These are phyloP conservation scores for Xylota segnis DNA, from an alignment of 2,888 invertebrate species.

Conservation along the genomic window DNA sequence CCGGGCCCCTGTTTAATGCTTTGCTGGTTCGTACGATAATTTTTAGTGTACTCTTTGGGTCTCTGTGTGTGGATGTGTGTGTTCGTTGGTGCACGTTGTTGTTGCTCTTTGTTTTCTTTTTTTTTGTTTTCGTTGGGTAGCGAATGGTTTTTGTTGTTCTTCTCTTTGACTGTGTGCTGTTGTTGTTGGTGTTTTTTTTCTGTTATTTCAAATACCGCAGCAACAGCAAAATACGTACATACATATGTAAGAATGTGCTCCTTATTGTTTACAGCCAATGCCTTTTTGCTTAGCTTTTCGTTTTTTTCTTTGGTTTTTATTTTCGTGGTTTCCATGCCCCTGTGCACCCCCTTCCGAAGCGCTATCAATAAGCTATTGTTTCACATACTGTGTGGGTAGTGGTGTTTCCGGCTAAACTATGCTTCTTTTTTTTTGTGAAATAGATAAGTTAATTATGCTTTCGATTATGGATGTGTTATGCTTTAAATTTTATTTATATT, in stretches of 20 bases:
- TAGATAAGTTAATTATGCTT: slow-evolving; percentile 47
- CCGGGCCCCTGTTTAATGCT: slow-evolving; percentile 75
- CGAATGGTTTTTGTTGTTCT: slow-evolving; percentile 55
- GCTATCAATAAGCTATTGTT: slow-evolving; percentile 28
- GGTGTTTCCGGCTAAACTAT: slow-evolving; percentile 42
- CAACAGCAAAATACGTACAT: slow-evolving; percentile 2
- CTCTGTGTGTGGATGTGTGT: slow-evolving; percentile 26
- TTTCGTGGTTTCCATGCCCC: slow-evolving; percentile 12
- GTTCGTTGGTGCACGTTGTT: slow-evolving; percentile 44
- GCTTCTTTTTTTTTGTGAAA: not conserved
- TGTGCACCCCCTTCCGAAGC: not conserved
- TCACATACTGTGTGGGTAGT: slow-evolving; percentile 17
- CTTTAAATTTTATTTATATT: slow-evolving; percentile 7
- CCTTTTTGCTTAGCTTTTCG: slow-evolving; percentile 22
- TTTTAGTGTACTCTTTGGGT: slow-evolving; percentile 56
- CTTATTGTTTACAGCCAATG: slow-evolving; percentile 20
- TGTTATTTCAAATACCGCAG: slow-evolving; percentile 47
- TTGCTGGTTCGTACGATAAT: slow-evolving; percentile 75
- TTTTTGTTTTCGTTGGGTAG: slow-evolving; percentile 24
- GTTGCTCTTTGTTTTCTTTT: slow-evolving; percentile 57
- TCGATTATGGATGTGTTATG: slow-evolving; percentile 35
- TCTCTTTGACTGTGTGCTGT: slow-evolving; percentile 16
- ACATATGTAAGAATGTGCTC: slow-evolving; percentile 39
- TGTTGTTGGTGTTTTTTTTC: slow-evolving; percentile 23
- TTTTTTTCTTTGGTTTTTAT: slow-evolving; percentile 28